Evolutionary conservation across 2,888 invertebrate species (phyloP), one percentile per base, ranked within the genome.

Genomic region (Thecophora atra): DNA sequence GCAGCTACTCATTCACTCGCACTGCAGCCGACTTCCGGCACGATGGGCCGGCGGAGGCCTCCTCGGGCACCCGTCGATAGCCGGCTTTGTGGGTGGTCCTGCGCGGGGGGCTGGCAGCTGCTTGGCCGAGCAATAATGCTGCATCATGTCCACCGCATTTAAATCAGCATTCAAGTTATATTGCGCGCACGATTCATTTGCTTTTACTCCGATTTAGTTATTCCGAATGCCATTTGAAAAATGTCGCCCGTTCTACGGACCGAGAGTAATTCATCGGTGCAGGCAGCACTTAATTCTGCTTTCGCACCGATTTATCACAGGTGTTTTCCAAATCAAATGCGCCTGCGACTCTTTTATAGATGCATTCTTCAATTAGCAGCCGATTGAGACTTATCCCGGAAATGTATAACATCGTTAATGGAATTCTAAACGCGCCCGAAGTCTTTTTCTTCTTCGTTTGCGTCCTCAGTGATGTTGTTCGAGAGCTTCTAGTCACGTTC

Each of bases 191-290:
- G 79, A 79, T 81, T 77, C 72, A 79, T 79, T 79, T 79, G 78
- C 78, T 80, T 81, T 80, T 78, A 47, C 28, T 65, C 47, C 7
- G 28, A 60, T 58, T 47, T 76, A 76, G 74, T 77, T 76, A 74
- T 73, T 76, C 72, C 26, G 76, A 73, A 76, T 80, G 79, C 77
- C 77, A 79, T 76, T 76, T 77, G 75, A 77, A 81, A 81, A 79
- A 79, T 80, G 79, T 81, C 77, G 72, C 79, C 74, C 76, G 79
- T 76, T 80, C 78, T 81, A 81, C 81, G 80, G 81, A 80, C 81
- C 81, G 81, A 81, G 77, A 81, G 79, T 76, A 81, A 81, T 81
- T 77, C 76, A 78, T 81, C 79, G 79, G 75, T 81, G 81, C 81
- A 81, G 81, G 77, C 80, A 78, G 75, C 26, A 70, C 47, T 70